Evolutionary conservation across 1,140 invertebrate species (phyloP).

Genomic region (Phymastichus coffea): DNA sequence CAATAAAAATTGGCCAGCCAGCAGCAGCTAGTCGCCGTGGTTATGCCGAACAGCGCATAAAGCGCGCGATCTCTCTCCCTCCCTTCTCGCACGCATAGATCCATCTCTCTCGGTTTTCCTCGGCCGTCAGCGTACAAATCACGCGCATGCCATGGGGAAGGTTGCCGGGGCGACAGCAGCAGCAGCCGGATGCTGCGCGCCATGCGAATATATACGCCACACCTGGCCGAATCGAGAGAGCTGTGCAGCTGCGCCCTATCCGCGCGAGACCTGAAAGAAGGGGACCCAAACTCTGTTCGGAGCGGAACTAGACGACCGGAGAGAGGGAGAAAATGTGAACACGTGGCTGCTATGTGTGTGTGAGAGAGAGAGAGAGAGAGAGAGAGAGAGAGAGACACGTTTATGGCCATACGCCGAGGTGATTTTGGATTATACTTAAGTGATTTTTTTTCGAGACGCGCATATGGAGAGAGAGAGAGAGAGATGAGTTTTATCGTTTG

Average conservation of each 20-base stretch:
- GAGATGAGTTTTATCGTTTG: no score
- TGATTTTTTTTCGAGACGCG: no score
- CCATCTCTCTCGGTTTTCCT: conserved; percentile 20
- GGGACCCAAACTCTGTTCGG: conserved; percentile 24
- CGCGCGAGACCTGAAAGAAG: conserved; percentile 43
- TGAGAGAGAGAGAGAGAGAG: background rate
- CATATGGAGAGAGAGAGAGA: no score
- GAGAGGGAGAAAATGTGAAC: background rate
- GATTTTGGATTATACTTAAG: no score
- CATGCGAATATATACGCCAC: conserved; percentile 42
- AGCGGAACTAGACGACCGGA: background rate
- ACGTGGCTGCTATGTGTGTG: no score
- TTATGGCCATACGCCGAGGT: no score
- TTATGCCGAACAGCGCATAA: no score
- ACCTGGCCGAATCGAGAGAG: conserved; percentile 46
- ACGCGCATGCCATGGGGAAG: background rate
- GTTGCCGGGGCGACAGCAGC: conserved; percentile 35
- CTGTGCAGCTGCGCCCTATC: no score
- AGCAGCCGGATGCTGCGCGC: conserved; percentile 32
- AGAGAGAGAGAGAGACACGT: background rate
- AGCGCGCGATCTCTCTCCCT: background rate
- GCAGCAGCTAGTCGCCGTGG: no score
- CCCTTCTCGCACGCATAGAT: conserved; percentile 15
- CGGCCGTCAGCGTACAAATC: conserved; percentile 14
- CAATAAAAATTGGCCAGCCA: no score